A percentile compares a stretch with the other conserved stretches of the same genome.
Conservation (phyloP, 2,113 vertebrate genomes). For the Cyanoderma ruficeps region DNA sequence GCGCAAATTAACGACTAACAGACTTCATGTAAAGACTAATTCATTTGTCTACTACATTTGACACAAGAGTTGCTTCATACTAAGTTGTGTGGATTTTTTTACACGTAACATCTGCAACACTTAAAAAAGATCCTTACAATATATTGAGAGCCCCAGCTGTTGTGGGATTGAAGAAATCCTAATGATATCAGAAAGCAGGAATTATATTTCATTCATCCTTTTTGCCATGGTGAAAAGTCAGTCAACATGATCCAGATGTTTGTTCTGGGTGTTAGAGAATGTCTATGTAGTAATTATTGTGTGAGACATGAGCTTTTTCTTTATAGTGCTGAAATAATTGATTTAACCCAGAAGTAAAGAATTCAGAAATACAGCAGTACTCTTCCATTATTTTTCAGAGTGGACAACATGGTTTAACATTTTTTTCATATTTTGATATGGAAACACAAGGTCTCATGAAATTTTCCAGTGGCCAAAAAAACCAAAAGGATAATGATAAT, state of each 20-base stretch:
- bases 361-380: conserved; percentile 31
- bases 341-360: conserved; percentile 71
- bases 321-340: conserved; percentile 78
- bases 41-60: neutral
- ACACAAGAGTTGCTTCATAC: neutral
- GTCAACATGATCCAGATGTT: conserved; percentile 76
- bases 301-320: conserved; percentile 60
- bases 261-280: conserved; percentile 70
- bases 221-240: conserved; percentile 59
- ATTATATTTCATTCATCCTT: conserved; percentile 74
- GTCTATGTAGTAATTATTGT: conserved; percentile 69
- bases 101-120: conserved; percentile 42
- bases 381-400: conserved; percentile 52
- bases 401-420: neutral
- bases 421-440: conserved; percentile 4
- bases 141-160: conserved; percentile 66
- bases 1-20: neutral
- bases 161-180: conserved; percentile 58
- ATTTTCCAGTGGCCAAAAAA: conserved; percentile 6
- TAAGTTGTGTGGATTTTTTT: neutral
- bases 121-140: neutral
- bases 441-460: neutral
- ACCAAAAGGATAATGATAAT: neutral
- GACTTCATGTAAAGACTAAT: neutral
- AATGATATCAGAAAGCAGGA: conserved; percentile 70